Evolutionary conservation across 2,797 vertebrate species (phyloP).

Genomic region (Gallinago stenura): DNA sequence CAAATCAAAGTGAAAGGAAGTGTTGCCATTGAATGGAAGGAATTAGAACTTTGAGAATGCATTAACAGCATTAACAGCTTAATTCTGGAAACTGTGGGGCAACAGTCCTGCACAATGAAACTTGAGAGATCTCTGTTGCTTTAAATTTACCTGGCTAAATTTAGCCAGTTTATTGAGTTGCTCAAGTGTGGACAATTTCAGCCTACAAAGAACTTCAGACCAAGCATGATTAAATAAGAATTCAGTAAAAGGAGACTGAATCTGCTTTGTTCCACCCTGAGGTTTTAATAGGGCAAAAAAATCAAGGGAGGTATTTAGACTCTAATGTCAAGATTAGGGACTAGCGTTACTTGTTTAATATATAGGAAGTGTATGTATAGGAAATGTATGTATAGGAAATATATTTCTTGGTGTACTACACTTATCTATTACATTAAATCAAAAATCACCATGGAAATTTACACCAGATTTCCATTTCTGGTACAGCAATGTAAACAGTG

Average conservation of each 20-base stretch:
- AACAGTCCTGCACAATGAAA: background rate
- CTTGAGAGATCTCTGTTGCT: background rate
- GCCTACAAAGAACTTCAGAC: background rate
- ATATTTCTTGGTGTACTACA: background rate
- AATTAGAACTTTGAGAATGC: background rate
- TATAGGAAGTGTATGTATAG: background rate
- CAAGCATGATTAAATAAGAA: background rate
- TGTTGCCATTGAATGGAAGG: background rate
- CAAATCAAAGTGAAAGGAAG: background rate
- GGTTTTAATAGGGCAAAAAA: background rate
- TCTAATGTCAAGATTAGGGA: background rate
- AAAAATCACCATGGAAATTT: conserved; percentile 28
- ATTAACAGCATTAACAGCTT: conserved; percentile 26
- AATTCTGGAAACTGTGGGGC: background rate
- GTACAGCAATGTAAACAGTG: background rate
- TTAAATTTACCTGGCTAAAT: conserved; percentile 12
- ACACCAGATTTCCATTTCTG: conserved; percentile 46
- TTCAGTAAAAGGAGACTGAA: background rate
- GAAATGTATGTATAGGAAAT: background rate
- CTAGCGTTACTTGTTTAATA: background rate
- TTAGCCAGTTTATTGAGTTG: conserved; percentile 21
- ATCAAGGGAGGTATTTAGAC: conserved; percentile 7
- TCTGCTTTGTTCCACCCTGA: background rate
- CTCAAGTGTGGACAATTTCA: conserved; percentile 37
- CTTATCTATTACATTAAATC: background rate